A percentile compares a stretch with the other conserved stretches of the same genome.
Evolutionary conservation across 2,113 vertebrate genomes (phyloP).

Genomic region (Lagopus leucura): DNA sequence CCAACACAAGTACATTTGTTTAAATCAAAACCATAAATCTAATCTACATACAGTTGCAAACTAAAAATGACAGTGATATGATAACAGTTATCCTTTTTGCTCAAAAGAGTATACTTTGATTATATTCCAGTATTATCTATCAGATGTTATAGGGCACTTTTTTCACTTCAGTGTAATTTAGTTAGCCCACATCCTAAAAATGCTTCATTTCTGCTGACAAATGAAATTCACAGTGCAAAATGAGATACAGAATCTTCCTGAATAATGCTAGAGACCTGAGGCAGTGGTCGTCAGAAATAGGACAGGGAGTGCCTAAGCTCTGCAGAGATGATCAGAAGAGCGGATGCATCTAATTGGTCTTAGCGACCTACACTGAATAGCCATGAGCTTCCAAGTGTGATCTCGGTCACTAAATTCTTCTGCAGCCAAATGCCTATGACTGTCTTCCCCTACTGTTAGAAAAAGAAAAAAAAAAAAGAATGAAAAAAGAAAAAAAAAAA

Average conservation of each 20-base stretch:
- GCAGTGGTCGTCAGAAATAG: neutral
- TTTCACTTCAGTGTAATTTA: neutral
- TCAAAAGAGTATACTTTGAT: neutral
- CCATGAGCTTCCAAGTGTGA: rapidly evolving
- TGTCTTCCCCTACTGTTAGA: neutral
- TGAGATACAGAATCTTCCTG: neutral
- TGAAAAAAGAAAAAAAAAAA: neutral
- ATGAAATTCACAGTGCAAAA: neutral
- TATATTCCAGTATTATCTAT: neutral
- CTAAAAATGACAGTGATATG: neutral
- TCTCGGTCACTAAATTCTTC: neutral
- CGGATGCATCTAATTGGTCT: neutral
- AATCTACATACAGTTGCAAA: neutral
- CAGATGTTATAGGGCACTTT: neutral
- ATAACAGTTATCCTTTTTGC: neutral
- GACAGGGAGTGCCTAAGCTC: neutral
- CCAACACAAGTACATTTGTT: neutral
- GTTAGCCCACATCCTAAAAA: neutral
- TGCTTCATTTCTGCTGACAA: neutral
- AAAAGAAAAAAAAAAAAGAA: neutral
- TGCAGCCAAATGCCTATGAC: neutral
- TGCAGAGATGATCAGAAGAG: neutral
- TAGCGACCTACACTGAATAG: neutral
- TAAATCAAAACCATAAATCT: neutral
- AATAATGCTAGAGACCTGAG: neutral